Evolutionary conservation across 2,888 invertebrate genomes (phyloP).

Genomic region (Heliconius erato): DNA sequence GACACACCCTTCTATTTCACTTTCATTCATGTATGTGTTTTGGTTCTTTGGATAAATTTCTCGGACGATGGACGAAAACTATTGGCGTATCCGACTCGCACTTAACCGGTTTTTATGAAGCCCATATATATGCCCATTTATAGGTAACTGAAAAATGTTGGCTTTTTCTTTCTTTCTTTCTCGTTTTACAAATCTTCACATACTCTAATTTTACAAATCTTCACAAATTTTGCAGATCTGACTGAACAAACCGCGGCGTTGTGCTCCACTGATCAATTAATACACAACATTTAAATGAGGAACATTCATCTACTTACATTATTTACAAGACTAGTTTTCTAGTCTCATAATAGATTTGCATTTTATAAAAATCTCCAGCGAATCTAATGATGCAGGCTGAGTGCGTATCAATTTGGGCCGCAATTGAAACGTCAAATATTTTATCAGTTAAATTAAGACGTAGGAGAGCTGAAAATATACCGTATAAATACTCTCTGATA

Average conservation of each 20-base stretch:
- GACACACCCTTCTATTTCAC: constrained; percentile 14
- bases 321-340: background rate
- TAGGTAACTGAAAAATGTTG: no score
- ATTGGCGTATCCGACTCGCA: background rate
- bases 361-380: background rate
- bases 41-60: background rate
- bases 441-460: constrained; percentile 29
- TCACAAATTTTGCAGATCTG: no score
- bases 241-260: no score
- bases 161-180: no score
- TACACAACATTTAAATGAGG: no score
- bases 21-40: background rate
- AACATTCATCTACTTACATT: background rate
- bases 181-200: no score
- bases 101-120: no score
- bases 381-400: constrained; percentile 17
- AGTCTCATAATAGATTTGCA: constrained; percentile 3
- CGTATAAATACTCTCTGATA: background rate
- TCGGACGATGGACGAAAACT: background rate
- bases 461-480: constrained; percentile 18
- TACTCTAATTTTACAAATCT: no score
- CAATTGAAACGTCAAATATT: constrained; percentile 34
- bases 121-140: no score
- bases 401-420: constrained; percentile 18
- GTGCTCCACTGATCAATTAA: no score